A percentile compares a stretch with the other conserved stretches of the same genome.
phyloP scores from a whole-genome alignment of 2,113 vertebrate genomes.

The Gopherus evgoodei region DNA sequence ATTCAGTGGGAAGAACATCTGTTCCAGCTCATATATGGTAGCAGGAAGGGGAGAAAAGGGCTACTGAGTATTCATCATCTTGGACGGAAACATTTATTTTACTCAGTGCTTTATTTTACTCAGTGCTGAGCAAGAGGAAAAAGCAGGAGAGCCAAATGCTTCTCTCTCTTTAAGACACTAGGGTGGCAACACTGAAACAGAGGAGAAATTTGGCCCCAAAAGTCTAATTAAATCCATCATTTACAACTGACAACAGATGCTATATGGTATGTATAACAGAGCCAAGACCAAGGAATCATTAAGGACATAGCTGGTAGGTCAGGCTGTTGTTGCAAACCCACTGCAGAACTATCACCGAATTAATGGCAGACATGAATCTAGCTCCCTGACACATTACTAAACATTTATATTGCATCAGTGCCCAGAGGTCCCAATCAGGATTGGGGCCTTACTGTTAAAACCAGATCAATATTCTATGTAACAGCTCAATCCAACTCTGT shows the following conservation, averaged over 20 bases:
- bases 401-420: not conserved
- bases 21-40: not conserved
- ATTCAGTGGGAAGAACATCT: conserved; percentile 8
- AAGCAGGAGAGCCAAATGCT: not conserved
- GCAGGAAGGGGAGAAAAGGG: not conserved
- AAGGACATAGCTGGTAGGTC: not conserved
- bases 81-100: not conserved
- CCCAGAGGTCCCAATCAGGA: not conserved
- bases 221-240: conserved; percentile 8
- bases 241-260: not conserved
- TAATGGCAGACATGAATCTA: not conserved
- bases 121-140: not conserved
- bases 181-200: not conserved
- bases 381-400: not conserved
- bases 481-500: not conserved
- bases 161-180: conserved; percentile 17
- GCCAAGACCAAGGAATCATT: conserved; percentile 16
- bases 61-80: not conserved
- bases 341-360: not conserved
- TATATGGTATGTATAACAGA: conserved; percentile 47
- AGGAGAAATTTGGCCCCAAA: conserved; percentile 21
- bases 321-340: not conserved
- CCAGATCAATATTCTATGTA: not conserved
- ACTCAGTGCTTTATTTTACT: not conserved
- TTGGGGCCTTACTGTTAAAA: fast-evolving